Base-by-base conservation (phyloP, 2,113 vertebrate species). In the Loxodonta africana region DNA sequence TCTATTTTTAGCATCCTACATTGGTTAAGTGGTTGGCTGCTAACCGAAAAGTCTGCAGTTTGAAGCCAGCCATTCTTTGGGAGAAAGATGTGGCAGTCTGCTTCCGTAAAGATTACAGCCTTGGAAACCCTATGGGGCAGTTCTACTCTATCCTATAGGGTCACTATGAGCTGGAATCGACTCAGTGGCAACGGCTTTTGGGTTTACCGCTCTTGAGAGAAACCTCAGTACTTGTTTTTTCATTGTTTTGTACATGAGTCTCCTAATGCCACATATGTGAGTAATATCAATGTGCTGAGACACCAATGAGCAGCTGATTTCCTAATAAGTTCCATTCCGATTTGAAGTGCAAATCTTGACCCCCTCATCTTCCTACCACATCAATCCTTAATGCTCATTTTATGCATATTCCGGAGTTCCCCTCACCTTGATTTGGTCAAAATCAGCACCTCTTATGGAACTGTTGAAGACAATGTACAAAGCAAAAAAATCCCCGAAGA, bases 191-290 rank as follows among this genome's bases (percentile, higher is more conserved):
- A 62, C 5, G 18, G 18, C 18, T 62, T 62, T 62, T 62, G 60
- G 8, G 20, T 62, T 62, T 62, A 62, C 60, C 20, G 30, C 20
- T 89, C 3, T 83, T 37, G 48, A 71, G 17, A 78, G 0, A 1
- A 44, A 11, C 23, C 30, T 65, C 28, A 71, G 9, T 77, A 71
- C 15, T 53, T 37, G 6, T 57, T 74, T 84, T 78, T 78, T 15
- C 44, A 73, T 48, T 92, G 14, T 90, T 95, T 83, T 88, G 60
- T 23, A 77, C 28, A 48, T 88, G n/a, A 71, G 17, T 48, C 93
- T 95, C 67, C 21, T 63, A 87, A 87, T 86, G 21, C 12, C 62
- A 57, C 53, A 71, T 83, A 82, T 37, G 83, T 91, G 1, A 78
- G 20, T 17, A 77, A 67, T 73, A 15, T 65, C 63, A n/a, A 33